These are phyloP conservation scores for Hydrozoanthus tunicans DNA, from an alignment of 64 coral and sea anemone genomes.

Conservation along the genomic window DNA sequence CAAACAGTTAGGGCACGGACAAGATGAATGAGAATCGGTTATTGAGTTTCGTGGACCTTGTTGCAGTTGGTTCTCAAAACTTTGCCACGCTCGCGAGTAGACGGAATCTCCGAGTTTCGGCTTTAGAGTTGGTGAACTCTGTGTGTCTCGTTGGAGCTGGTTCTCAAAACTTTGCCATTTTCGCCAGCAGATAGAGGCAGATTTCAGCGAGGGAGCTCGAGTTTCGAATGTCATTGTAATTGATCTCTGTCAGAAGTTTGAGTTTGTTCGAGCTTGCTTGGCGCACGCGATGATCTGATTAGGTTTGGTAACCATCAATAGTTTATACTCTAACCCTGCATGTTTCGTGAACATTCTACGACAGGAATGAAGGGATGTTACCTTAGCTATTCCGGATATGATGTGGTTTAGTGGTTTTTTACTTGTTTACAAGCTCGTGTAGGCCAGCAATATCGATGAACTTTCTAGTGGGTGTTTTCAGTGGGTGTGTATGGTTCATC, in stretches of 20 bases:
- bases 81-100: neutral
- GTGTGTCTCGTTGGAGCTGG: neutral
- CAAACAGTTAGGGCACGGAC: neutral
- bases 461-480: neutral
- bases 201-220: neutral
- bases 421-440: neutral
- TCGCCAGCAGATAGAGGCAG: neutral
- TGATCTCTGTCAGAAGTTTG: too few relatives aligned
- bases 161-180: constrained; percentile 11
- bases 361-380: neutral
- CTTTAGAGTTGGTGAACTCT: neutral
- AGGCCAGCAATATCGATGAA: neutral
- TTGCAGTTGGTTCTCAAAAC: neutral
- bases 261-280: neutral
- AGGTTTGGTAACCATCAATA: neutral
- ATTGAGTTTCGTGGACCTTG: neutral
- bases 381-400: neutral
- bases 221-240: neutral
- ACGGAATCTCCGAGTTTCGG: too few relatives aligned
- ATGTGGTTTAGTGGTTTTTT: neutral
- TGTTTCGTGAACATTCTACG: neutral
- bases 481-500: neutral
- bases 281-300: neutral
- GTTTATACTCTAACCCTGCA: neutral
- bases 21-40: neutral